Evolutionary conservation across 2,888 invertebrate species (phyloP).

Genomic region (Drosophila flavopinicola): DNA sequence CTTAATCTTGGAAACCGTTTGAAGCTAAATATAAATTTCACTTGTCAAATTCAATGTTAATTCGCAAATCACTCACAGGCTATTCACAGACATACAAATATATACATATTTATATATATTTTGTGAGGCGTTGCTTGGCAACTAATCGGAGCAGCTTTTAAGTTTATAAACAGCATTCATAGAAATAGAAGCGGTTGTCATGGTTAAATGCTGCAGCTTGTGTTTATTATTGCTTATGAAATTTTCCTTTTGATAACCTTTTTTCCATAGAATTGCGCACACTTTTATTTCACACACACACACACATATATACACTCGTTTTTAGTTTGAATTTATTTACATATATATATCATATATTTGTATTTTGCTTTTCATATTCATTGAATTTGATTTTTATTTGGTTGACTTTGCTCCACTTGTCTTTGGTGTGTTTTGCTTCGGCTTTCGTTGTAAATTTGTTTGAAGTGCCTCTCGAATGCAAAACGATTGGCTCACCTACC

Average conservation of each 20-base stretch:
- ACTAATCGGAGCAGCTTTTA: slow-evolving; percentile 7
- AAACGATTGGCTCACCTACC: slow-evolving; percentile 37
- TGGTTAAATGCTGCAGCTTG: slow-evolving; percentile 10
- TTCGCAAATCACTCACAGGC: not conserved
- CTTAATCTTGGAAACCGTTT: not conserved
- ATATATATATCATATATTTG: not conserved
- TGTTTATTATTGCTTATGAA: slow-evolving; percentile 5
- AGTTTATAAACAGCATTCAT: slow-evolving; percentile 12
- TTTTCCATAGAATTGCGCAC: slow-evolving; percentile 20
- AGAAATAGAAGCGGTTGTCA: slow-evolving; percentile 24
- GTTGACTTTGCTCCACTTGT: slow-evolving; percentile 18
- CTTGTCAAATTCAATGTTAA: not conserved
- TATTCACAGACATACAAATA: not conserved
- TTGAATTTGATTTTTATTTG: slow-evolving; percentile 49
- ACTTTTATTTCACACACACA: slow-evolving; percentile 3
- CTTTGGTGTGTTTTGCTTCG: slow-evolving; percentile 7
- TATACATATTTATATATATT: not conserved
- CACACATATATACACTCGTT: slow-evolving; percentile 4
- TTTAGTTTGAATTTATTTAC: slow-evolving; percentile 21
- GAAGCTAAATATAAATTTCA: not conserved
- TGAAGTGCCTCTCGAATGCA: slow-evolving; percentile 60
- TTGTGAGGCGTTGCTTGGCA: slow-evolving; percentile 3
- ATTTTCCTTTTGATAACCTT: slow-evolving; percentile 26
- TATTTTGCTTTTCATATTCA: slow-evolving; percentile 15
- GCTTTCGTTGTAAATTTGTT: slow-evolving; percentile 63